phyloP scores from a whole-genome alignment of 2,113 vertebrate species.

The Chitala chitala region DNA sequence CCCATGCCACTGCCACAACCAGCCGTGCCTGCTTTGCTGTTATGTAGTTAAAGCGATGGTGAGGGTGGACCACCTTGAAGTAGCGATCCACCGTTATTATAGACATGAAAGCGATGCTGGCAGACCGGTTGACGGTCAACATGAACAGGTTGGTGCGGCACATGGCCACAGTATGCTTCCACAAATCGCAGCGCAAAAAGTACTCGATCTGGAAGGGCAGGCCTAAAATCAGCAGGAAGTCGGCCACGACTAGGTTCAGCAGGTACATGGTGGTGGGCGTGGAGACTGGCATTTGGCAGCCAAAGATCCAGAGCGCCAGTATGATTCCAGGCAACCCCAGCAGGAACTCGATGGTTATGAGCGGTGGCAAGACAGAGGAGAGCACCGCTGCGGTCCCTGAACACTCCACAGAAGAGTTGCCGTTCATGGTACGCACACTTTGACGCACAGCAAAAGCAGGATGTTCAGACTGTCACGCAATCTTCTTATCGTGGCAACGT shows the following conservation, averaged over 20 bases:
- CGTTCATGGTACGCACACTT: not conserved
- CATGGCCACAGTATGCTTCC: constrained; percentile 49
- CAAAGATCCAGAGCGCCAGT: constrained; percentile 63
- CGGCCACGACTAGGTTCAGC: constrained; percentile 60
- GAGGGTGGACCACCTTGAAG: constrained; percentile 63
- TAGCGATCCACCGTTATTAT: constrained; percentile 63
- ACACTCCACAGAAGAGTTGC: constrained; percentile 17
- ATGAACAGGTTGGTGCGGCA: constrained; percentile 61
- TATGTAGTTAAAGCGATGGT: constrained; percentile 51
- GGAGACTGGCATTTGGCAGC: constrained; percentile 54
- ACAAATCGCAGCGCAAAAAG: constrained; percentile 48
- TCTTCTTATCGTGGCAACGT: not conserved
- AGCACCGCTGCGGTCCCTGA: constrained; percentile 23
- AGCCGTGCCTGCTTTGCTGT: constrained; percentile 33
- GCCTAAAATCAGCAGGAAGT: constrained; percentile 57
- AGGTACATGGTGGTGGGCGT: constrained; percentile 57
- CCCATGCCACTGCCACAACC: constrained; percentile 44
- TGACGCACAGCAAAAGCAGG: not conserved
- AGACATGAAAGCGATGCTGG: constrained; percentile 62
- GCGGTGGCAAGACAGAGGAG: constrained; percentile 46
- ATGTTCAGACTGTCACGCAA: not conserved
- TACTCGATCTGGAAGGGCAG: constrained; percentile 61
- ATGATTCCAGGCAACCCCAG: constrained; percentile 57
- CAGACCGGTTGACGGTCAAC: constrained; percentile 59
- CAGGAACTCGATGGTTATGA: constrained; percentile 55